Percentiles rank a stretch among this genome's conserved stretches.
Conservation (phyloP, 1,140 invertebrate species). For the Pogonomyrmex californicus region DNA sequence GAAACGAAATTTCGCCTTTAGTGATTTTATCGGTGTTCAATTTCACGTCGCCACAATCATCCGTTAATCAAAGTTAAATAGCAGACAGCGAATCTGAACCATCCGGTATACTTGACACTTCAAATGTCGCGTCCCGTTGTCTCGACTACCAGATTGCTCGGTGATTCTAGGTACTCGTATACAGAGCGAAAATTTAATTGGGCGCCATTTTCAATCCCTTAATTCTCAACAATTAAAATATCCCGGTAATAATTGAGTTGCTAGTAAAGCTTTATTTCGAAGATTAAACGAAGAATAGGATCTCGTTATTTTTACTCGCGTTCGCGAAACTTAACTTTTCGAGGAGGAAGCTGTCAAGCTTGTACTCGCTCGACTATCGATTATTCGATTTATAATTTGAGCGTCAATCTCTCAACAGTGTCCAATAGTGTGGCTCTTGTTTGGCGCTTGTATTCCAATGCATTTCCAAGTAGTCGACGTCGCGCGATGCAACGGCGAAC, state of each 20-base stretch:
- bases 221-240: conserved; percentile 33
- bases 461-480: not conserved
- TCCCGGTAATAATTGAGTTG: conserved; percentile 11
- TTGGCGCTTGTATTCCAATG: not conserved
- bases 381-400: not conserved
- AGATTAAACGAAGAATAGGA: not conserved
- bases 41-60: not conserved
- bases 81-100: not conserved
- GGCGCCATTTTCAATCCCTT: not conserved
- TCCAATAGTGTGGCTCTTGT: not conserved
- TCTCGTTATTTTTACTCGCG: conserved; percentile 7
- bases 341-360: not conserved
- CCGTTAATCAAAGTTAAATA: not conserved
- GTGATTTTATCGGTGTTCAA: not conserved
- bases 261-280: conserved; percentile 5
- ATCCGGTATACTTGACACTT: not conserved
- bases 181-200: conserved; percentile 16
- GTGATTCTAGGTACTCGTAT: not conserved
- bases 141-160: not conserved
- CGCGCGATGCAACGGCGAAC: not conserved
- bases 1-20: not conserved
- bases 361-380: not conserved
- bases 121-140: not conserved
- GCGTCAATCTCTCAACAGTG: not conserved
- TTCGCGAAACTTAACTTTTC: conserved; percentile 5